Percentiles rank a stretch among this genome's conserved stretches.
These are phyloP conservation scores for Thelaira solivaga DNA, from an alignment of 2,888 invertebrate genomes.

Conservation along the genomic window DNA sequence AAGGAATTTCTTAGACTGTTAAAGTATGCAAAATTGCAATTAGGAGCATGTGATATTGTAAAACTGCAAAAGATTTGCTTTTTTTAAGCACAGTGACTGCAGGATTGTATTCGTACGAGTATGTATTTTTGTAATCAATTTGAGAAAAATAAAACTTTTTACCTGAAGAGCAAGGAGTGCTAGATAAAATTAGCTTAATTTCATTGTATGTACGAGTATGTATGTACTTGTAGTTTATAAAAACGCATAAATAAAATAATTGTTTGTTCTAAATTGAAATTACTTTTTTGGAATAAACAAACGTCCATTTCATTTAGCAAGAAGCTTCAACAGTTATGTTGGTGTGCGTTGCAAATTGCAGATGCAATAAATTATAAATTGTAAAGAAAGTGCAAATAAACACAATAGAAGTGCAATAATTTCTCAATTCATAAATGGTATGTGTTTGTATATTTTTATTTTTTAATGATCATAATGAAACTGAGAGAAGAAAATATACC, in stretches of 20 bases:
- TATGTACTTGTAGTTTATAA: not conserved
- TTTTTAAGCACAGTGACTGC: no score
- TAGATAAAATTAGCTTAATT: no score
- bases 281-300: not conserved
- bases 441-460: no score
- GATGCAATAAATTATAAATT: conserved; percentile 22
- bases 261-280: conserved; percentile 4
- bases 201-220: not conserved
- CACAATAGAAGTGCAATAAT: conserved; percentile 24
- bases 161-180: no score
- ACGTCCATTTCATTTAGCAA: not conserved
- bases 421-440: conserved; percentile 16
- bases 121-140: no score
- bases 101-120: no score
- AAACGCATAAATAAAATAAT: not conserved
- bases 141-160: no score
- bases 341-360: not conserved
- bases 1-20: no score
- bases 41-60: no score
- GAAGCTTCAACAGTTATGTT: conserved; percentile 33
- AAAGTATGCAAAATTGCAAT: no score
- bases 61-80: no score
- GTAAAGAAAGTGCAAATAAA: conserved; percentile 59
- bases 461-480: conserved; percentile 32
- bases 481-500: conserved; percentile 30